These are phyloP conservation scores for Babyrousa celebensis DNA, from an alignment of 2,797 vertebrate genomes.

Conservation along the genomic window DNA sequence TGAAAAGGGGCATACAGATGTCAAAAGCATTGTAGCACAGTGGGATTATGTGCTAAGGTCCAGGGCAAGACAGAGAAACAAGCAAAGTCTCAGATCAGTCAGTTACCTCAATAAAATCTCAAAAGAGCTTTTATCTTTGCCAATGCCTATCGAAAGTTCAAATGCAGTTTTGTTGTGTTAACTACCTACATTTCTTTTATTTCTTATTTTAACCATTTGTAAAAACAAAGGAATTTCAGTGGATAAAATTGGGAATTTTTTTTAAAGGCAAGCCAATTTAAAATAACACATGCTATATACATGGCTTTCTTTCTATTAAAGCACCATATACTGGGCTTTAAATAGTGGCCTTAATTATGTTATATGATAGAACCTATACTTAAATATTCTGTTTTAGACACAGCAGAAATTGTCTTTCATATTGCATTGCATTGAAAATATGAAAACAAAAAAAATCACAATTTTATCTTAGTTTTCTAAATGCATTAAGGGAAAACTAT, in stretches of 20 bases:
- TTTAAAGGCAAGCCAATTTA: constrained; percentile 74
- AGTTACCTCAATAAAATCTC: constrained; percentile 88
- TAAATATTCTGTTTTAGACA: background rate
- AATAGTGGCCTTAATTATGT: constrained; percentile 52
- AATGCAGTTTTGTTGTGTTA: constrained; percentile 88
- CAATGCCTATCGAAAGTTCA: constrained; percentile 84
- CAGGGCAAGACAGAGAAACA: constrained; percentile 89
- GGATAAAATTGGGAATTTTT: constrained; percentile 59
- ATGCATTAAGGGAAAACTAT: constrained; percentile 39
- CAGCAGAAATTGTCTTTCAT: background rate
- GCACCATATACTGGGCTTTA: constrained; percentile 55
- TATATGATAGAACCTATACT: background rate
- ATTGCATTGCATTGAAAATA: background rate
- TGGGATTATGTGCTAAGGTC: constrained; percentile 88
- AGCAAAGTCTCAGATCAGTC: constrained; percentile 85
- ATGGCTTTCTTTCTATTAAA: constrained; percentile 49
- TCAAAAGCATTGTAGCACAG: constrained; percentile 88
- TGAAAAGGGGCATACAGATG: constrained; percentile 91
- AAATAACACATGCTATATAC: constrained; percentile 42
- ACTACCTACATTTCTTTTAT: constrained; percentile 88
- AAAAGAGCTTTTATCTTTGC: constrained; percentile 89
- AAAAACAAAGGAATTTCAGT: constrained; percentile 77
- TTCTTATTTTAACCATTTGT: constrained; percentile 81
- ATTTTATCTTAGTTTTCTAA: constrained; percentile 61
- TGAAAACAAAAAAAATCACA: background rate